phyloP scores from a whole-genome alignment of 2,888 invertebrate genomes.

The Chrysolina americana region DNA sequence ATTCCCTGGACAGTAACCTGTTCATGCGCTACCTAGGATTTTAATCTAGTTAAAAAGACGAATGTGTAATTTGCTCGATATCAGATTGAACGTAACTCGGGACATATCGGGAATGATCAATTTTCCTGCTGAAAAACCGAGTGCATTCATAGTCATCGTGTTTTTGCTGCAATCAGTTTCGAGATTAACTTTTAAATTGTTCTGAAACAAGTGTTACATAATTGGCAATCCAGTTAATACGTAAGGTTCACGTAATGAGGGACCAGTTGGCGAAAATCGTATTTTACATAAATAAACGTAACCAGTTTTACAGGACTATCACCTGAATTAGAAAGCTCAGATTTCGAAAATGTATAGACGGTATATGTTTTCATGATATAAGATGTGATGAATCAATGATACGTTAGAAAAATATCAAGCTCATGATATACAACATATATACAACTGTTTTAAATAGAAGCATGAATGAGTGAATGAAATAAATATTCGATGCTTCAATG shows the following conservation, averaged over 20 bases:
- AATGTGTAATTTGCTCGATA: conserved; percentile 46
- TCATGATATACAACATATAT: no score
- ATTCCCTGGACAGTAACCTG: conserved; percentile 50
- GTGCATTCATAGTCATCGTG: conserved; percentile 34
- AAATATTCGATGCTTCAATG: no score
- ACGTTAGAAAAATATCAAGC: no score
- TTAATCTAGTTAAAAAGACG: conserved; percentile 46
- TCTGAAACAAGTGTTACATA: conserved; percentile 8
- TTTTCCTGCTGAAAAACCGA: conserved; percentile 32
- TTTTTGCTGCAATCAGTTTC: conserved; percentile 33
- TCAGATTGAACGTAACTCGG: conserved; percentile 38
- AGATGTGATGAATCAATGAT: no score
- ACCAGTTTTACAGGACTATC: not conserved
- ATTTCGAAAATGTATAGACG: no score
- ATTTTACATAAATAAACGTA: not conserved
- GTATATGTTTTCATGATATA: no score
- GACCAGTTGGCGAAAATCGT: not conserved
- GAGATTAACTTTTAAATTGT: conserved; percentile 35
- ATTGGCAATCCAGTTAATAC: conserved; percentile 17
- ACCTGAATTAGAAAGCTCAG: not conserved
- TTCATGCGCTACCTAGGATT: conserved; percentile 46
- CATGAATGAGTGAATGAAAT: no score
- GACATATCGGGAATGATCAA: conserved; percentile 34
- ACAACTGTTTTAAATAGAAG: no score
- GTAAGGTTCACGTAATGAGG: conserved; percentile 11